A percentile compares a stretch with the other conserved stretches of the same genome.
phyloP scores from a whole-genome alignment of 1,140 invertebrate species.

The Anastrepha obliqua region DNA sequence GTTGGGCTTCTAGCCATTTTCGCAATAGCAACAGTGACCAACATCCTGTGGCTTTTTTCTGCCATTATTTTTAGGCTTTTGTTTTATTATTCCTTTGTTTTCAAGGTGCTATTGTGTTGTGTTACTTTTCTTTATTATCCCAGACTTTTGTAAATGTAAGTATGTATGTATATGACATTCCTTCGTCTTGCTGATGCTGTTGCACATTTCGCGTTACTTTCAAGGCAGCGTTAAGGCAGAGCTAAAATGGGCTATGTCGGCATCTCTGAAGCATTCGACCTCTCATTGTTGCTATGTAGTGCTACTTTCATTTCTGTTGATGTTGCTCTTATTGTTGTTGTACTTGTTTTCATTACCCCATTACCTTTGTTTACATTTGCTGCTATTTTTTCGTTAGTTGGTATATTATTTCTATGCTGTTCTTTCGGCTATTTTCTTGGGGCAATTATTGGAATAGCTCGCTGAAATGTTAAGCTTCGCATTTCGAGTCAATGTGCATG shows the following conservation, averaged over 20 bases:
- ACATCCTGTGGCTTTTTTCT: background rate
- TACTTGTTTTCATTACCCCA: slow-evolving; percentile 47
- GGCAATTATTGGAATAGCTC: slow-evolving; percentile 14
- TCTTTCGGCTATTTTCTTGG: background rate
- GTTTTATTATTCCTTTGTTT: slow-evolving; percentile 50
- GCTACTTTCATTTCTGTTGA: background rate
- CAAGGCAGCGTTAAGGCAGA: background rate
- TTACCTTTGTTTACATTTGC: slow-evolving; percentile 37
- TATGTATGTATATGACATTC: background rate
- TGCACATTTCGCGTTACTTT: slow-evolving; percentile 19
- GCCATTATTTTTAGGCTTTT: slow-evolving; percentile 31
- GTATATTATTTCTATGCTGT: background rate
- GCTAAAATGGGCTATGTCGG: slow-evolving; percentile 26
- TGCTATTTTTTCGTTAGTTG: background rate
- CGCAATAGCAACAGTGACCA: slow-evolving; percentile 5
- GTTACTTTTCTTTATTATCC: slow-evolving; percentile 6
- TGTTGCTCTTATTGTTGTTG: background rate
- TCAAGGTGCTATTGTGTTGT: slow-evolving; percentile 13
- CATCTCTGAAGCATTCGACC: slow-evolving; percentile 34
- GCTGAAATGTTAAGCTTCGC: slow-evolving; percentile 37
- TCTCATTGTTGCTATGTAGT: slow-evolving; percentile 20
- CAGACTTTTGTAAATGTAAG: background rate
- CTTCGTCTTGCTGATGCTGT: slow-evolving; percentile 11
- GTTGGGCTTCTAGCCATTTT: slow-evolving; percentile 15
- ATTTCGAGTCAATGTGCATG: background rate